phyloP scores from a whole-genome alignment of 2,888 invertebrate species.

The Linyphia triangularis region DNA sequence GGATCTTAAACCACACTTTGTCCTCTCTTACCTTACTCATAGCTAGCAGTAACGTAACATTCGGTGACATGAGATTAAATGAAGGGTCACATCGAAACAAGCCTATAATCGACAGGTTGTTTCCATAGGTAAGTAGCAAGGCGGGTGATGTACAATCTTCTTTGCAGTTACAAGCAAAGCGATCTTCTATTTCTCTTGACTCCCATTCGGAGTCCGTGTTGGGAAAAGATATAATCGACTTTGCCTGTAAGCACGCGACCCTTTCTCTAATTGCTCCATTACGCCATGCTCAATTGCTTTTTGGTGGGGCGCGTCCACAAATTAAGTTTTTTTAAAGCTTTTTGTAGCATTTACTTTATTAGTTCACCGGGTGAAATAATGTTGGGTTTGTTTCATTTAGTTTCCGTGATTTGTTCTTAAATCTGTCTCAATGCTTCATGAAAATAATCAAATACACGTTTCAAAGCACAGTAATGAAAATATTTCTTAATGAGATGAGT shows the following conservation, averaged over 20 bases:
- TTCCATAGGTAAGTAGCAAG: conserved; percentile 25
- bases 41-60: too few relatives aligned
- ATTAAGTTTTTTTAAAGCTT: conserved; percentile 26
- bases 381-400: too few relatives aligned
- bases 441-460: too few relatives aligned
- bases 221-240: conserved; percentile 58
- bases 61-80: neutral
- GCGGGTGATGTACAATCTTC: conserved; percentile 24
- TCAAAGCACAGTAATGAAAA: too few relatives aligned
- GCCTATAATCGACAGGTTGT: conserved; percentile 2
- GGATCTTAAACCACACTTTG: too few relatives aligned
- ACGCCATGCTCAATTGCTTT: conserved; percentile 69
- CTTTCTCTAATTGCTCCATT: conserved; percentile 71
- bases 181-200: conserved; percentile 54
- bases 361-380: too few relatives aligned
- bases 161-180: conserved; percentile 59
- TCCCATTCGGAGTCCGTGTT: conserved; percentile 39
- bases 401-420: too few relatives aligned
- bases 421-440: too few relatives aligned
- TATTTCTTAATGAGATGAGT: too few relatives aligned
- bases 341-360: too few relatives aligned
- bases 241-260: conserved; percentile 55
- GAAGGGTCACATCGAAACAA: neutral
- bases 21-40: too few relatives aligned
- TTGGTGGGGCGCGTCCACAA: conserved; percentile 14